Evolutionary conservation across 2,113 vertebrate genomes (phyloP).

Genomic region (Clarias gariepinus): DNA sequence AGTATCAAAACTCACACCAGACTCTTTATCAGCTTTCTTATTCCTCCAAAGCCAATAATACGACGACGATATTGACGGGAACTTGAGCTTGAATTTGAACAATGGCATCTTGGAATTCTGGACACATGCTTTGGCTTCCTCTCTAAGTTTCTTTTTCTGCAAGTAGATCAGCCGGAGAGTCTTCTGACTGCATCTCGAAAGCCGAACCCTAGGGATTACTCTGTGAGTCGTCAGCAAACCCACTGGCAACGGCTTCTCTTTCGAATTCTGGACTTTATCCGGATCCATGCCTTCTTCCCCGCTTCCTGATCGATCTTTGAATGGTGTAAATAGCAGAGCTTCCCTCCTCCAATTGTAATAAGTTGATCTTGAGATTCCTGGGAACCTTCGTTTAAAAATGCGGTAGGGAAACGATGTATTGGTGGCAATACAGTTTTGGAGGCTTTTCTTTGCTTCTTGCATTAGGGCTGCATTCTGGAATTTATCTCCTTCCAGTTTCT

Average conservation of each 20-base stretch:
- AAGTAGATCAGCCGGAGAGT: slow-evolving; percentile 68
- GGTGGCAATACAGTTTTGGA: slow-evolving; percentile 88
- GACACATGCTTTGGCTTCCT: slow-evolving; percentile 77
- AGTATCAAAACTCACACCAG: slow-evolving; percentile 10
- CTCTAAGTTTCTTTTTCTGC: slow-evolving; percentile 79
- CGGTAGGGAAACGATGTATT: slow-evolving; percentile 87
- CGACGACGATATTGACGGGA: slow-evolving; percentile 79
- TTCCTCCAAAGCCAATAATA: slow-evolving; percentile 89
- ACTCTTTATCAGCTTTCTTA: slow-evolving; percentile 40
- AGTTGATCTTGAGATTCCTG: slow-evolving; percentile 92
- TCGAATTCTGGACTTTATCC: slow-evolving; percentile 69
- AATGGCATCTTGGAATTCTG: slow-evolving; percentile 79
- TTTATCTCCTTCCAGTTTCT: slow-evolving; percentile 67
- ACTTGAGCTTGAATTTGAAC: slow-evolving; percentile 85
- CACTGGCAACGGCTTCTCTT: slow-evolving; percentile 47
- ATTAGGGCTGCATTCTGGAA: slow-evolving; percentile 76
- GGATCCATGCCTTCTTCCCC: slow-evolving; percentile 69
- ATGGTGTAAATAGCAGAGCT: slow-evolving; percentile 82
- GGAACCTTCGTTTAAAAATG: slow-evolving; percentile 89
- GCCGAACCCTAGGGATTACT: slow-evolving; percentile 52
- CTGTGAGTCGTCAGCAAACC: slow-evolving; percentile 40
- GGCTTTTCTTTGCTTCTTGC: slow-evolving; percentile 88
- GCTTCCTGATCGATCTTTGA: slow-evolving; percentile 70
- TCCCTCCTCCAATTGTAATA: slow-evolving; percentile 98
- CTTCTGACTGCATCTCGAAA: slow-evolving; percentile 60